Evolutionary conservation across 23 tunicate species (phyloP).

Genomic region (Halocynthia aurantium): DNA sequence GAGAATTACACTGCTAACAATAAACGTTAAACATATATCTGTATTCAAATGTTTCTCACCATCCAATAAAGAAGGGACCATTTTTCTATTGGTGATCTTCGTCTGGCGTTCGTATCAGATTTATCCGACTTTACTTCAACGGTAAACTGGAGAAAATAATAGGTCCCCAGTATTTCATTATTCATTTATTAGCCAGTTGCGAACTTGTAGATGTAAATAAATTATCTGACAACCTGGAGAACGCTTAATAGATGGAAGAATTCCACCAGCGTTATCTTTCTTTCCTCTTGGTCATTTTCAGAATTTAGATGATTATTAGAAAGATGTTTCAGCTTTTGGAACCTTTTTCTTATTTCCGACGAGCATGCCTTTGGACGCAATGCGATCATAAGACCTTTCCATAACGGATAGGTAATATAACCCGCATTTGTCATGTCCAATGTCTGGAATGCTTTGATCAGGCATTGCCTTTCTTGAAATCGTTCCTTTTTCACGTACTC

Average conservation of each 20-base stretch:
- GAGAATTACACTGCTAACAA: no score
- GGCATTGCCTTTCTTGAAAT: slow-evolving; percentile 66
- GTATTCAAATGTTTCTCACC: no score
- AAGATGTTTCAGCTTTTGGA: slow-evolving; percentile 58
- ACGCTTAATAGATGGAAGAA: slow-evolving; percentile 61
- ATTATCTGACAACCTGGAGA: slow-evolving; percentile 41
- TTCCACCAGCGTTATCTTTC: slow-evolving; percentile 28
- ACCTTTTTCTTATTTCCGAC: slow-evolving; percentile 62
- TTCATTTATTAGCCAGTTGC: neutral
- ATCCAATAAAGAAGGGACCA: no score
- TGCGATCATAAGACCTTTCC: slow-evolving; percentile 54
- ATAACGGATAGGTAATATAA: slow-evolving; percentile 29
- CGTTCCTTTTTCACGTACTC: slow-evolving; percentile 72
- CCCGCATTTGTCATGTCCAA: slow-evolving; percentile 44
- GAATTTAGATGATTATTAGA: slow-evolving; percentile 13
- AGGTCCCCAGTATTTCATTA: neutral
- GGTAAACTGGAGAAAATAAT: slow-evolving; percentile 39
- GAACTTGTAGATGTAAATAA: slow-evolving; percentile 1
- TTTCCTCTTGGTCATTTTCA: slow-evolving; percentile 9
- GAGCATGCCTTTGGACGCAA: slow-evolving; percentile 45
- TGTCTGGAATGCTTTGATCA: slow-evolving; percentile 74
- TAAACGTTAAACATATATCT: no score
- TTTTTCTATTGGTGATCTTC: no score
- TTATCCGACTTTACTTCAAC: slow-evolving; percentile 28
- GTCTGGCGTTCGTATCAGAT: no score